These are phyloP conservation scores for Muscina levida DNA, from an alignment of 2,888 invertebrate species.

Conservation along the genomic window DNA sequence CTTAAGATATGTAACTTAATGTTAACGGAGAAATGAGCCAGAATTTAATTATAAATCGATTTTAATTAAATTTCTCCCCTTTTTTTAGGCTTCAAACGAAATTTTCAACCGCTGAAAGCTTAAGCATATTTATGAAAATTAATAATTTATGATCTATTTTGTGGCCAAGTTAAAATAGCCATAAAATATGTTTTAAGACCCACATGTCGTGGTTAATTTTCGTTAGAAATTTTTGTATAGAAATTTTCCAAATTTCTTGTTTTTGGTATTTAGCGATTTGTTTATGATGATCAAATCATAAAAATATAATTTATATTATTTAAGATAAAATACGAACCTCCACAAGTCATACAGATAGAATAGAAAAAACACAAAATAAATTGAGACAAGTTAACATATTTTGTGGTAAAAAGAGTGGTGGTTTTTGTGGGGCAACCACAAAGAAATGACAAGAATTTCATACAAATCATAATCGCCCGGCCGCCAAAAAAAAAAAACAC, in stretches of 20 bases:
- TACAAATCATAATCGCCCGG: conserved; percentile 58
- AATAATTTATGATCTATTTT: conserved; percentile 6
- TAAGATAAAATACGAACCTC: too few species aligned
- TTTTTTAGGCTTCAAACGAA: neutral
- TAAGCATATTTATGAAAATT: conserved; percentile 21
- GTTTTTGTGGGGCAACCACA: conserved; percentile 14
- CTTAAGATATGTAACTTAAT: conserved; percentile 1
- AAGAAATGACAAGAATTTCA: conserved; percentile 23
- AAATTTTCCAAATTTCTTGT: conserved; percentile 25
- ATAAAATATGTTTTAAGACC: conserved; percentile 32
- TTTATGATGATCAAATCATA: conserved; percentile 26
- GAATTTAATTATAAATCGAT: conserved; percentile 63
- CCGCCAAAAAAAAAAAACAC: conserved; percentile 16
- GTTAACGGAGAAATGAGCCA: conserved; percentile 41
- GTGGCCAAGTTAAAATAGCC: neutral
- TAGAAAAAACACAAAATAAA: neutral
- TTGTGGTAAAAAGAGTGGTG: conserved; percentile 14
- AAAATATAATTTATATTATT: conserved; percentile 36
- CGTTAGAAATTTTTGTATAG: neutral
- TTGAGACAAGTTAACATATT: neutral
- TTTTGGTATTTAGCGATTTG: conserved; percentile 1
- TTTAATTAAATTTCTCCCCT: conserved; percentile 56
- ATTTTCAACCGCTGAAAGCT: too few species aligned
- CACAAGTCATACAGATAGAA: neutral
- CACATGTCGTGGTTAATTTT: conserved; percentile 29